phyloP scores from a whole-genome alignment of 2,888 invertebrate genomes.

The Mythimna pallens region DNA sequence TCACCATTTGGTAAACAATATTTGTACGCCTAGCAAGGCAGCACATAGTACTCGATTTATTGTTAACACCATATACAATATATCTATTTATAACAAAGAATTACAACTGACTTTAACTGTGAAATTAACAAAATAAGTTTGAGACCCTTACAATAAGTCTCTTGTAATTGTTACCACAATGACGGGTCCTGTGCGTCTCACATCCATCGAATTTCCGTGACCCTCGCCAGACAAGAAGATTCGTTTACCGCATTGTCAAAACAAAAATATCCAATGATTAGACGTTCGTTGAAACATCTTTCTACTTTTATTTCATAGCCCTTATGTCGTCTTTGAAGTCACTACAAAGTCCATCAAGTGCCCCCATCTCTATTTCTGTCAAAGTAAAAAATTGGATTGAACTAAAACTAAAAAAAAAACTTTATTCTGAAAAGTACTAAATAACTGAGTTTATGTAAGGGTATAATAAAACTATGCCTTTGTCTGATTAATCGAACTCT shows the following conservation, averaged over 20 bases:
- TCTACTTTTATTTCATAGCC: conserved; percentile 11
- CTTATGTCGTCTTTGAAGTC: conserved; percentile 46
- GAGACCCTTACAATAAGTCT: too few species aligned
- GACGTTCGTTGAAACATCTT: conserved; percentile 5
- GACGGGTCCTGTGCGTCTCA: too few species aligned
- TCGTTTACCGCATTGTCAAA: conserved; percentile 4
- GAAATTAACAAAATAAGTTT: too few species aligned
- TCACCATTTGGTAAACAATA: too few species aligned
- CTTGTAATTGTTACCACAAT: too few species aligned
- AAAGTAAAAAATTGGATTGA: conserved; percentile 26
- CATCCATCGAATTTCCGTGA: too few species aligned
- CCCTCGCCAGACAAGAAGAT: not conserved
- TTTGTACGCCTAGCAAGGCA: too few species aligned
- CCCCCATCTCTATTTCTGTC: conserved; percentile 45
- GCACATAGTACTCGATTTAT: too few species aligned
- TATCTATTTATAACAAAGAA: too few species aligned
- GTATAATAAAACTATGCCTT: conserved; percentile 36
- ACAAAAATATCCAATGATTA: conserved; percentile 30
- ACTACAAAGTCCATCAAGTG: conserved; percentile 51
- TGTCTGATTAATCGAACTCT: conserved; percentile 42
- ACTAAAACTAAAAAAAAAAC: not conserved
- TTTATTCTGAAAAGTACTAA: conserved; percentile 35
- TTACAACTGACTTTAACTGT: too few species aligned
- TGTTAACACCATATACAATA: too few species aligned
- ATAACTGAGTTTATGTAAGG: conserved; percentile 27